phyloP scores from a whole-genome alignment of 2,113 vertebrate genomes.

The Myrmecobius fasciatus region DNA sequence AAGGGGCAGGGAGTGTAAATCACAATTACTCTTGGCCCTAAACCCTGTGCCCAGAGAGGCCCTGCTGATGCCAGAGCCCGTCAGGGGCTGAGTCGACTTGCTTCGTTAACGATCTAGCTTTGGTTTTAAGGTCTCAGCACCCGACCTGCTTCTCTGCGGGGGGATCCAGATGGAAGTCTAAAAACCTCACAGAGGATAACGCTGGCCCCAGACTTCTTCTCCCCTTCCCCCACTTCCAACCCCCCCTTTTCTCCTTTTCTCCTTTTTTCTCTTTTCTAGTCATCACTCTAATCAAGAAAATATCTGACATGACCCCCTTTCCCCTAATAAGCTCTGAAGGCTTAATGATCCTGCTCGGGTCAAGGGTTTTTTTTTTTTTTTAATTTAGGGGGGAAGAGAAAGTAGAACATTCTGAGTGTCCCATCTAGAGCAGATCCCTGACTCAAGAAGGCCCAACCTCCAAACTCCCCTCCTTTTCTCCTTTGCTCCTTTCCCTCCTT shows the following conservation, averaged over 20 bases:
- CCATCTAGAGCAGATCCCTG: background rate
- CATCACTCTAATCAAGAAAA: slow-evolving; percentile 41
- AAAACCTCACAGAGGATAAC: slow-evolving; percentile 70
- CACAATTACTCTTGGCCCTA: slow-evolving; percentile 87
- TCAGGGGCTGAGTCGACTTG: slow-evolving; percentile 70
- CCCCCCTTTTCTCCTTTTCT: background rate
- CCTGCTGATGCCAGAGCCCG: slow-evolving; percentile 79
- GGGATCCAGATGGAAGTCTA: slow-evolving; percentile 75
- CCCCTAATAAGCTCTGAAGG: background rate
- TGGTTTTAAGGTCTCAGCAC: slow-evolving; percentile 16
- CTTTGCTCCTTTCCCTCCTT: slow-evolving; percentile 8
- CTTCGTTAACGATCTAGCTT: slow-evolving; percentile 79
- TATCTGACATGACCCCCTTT: background rate
- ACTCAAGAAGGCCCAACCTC: background rate
- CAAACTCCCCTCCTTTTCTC: too few relatives aligned
- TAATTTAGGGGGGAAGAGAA: background rate
- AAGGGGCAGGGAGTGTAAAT: slow-evolving; percentile 85
- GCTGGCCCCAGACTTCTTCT: background rate
- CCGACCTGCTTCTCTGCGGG: slow-evolving; percentile 76
- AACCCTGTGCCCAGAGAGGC: slow-evolving; percentile 83
- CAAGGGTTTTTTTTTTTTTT: background rate
- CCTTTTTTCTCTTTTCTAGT: slow-evolving; percentile 19
- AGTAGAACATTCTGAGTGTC: background rate
- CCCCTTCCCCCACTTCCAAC: background rate
- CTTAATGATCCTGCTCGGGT: background rate